Conservation (phyloP, 2,888 invertebrate genomes). For the Colostygia pectinataria region DNA sequence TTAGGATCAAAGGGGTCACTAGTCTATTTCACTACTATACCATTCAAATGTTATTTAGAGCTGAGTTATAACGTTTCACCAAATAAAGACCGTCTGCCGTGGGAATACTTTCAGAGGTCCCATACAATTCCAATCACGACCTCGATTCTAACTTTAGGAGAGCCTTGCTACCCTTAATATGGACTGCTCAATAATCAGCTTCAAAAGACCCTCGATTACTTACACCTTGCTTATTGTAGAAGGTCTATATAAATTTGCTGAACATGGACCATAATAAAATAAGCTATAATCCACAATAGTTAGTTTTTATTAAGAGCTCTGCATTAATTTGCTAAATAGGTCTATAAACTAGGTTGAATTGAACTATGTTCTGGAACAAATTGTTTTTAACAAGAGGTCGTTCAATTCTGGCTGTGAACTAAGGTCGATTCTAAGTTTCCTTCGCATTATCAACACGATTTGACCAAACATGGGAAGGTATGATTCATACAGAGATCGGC, state of each 20-base stretch:
- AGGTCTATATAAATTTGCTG: constrained; percentile 11
- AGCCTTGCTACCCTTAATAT: constrained; percentile 60
- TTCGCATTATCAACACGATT: constrained; percentile 50
- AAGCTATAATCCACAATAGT: neutral
- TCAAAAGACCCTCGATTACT: constrained; percentile 27
- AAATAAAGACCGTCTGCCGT: constrained; percentile 9
- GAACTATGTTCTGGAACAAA: neutral
- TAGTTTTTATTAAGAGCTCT: neutral
- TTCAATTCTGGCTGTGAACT: constrained; percentile 19
- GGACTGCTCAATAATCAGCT: constrained; percentile 31
- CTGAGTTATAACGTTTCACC: constrained; percentile 1
- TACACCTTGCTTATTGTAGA: neutral
- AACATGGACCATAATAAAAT: neutral
- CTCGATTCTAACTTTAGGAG: constrained; percentile 38
- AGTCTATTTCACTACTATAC: neutral
- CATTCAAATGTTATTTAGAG: neutral
- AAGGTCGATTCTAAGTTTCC: constrained; percentile 53
- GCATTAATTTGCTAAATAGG: neutral
- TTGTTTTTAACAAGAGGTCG: neutral
- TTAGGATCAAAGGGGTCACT: neutral
- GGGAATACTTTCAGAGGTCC: constrained; percentile 42
- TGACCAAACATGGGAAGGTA: constrained; percentile 59
- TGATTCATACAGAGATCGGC: constrained; percentile 54
- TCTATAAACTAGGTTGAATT: constrained; percentile 1
- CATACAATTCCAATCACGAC: constrained; percentile 38